Evolutionary conservation across 2,113 vertebrate species (phyloP).

Genomic region (Hydropotes inermis): DNA sequence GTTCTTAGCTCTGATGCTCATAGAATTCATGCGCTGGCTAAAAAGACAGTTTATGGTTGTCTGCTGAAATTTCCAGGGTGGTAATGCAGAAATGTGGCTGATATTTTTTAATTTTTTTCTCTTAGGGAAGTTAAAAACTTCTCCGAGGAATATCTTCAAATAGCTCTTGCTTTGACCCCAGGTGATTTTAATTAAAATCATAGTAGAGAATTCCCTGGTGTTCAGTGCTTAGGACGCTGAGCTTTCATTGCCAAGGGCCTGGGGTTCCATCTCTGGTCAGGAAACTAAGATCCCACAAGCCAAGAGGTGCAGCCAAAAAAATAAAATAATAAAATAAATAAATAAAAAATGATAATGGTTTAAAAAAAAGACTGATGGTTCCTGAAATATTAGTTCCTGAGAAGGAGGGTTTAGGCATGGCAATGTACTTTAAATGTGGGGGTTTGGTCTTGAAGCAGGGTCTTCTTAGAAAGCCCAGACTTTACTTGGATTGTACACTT

Average conservation of each 20-base stretch:
- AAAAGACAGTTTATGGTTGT: neutral
- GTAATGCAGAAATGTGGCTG: neutral
- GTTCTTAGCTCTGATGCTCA: slow-evolving; percentile 9
- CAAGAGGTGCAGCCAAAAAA: neutral
- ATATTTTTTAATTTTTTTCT: neutral
- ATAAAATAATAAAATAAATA: neutral
- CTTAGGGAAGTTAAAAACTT: neutral
- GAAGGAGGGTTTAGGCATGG: neutral
- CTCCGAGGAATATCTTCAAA: neutral
- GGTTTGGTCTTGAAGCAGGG: rapidly evolving
- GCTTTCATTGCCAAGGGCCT: neutral
- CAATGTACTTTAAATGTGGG: no score
- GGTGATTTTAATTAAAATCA: neutral
- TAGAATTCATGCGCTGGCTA: neutral
- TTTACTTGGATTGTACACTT: neutral
- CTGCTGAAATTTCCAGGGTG: neutral
- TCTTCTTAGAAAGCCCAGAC: neutral
- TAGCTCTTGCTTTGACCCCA: neutral
- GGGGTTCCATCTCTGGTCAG: neutral
- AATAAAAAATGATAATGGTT: neutral
- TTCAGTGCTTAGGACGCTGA: neutral
- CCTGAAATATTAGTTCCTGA: neutral
- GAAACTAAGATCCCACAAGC: neutral
- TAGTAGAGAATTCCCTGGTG: neutral
- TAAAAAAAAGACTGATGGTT: neutral